These are phyloP conservation scores for Chloroceryle inda DNA, from an alignment of 2,797 vertebrate genomes.

Conservation along the genomic window DNA sequence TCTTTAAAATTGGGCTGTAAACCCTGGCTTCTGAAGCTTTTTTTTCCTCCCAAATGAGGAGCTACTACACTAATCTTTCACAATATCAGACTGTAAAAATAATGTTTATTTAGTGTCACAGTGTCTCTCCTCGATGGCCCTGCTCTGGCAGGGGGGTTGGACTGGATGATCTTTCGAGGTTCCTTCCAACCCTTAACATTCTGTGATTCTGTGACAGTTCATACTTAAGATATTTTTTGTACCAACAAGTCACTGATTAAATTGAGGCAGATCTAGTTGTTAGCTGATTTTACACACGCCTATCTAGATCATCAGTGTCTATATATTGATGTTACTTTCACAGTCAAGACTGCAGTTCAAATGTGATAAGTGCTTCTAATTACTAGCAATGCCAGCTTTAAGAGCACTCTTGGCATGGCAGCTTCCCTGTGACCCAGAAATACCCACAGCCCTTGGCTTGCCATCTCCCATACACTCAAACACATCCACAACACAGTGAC, in stretches of 20 bases:
- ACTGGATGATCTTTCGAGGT: no score
- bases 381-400: background rate
- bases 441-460: background rate
- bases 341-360: background rate
- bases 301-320: background rate
- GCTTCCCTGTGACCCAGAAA: background rate
- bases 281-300: background rate
- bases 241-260: background rate
- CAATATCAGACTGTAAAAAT: background rate
- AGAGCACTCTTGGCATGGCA: background rate
- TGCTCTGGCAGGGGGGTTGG: no score
- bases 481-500: background rate
- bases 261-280: background rate
- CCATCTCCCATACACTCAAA: background rate
- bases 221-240: background rate
- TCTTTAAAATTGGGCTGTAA: background rate
- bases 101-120: background rate
- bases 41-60: background rate
- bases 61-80: background rate
- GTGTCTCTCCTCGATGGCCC: background rate
- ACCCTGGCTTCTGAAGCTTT: background rate
- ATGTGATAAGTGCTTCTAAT: background rate
- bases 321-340: background rate
- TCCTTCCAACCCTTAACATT: no score
- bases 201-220: background rate